These are phyloP conservation scores for Prionailurus viverrinus DNA, from an alignment of 2,113 vertebrate species.

Conservation along the genomic window DNA sequence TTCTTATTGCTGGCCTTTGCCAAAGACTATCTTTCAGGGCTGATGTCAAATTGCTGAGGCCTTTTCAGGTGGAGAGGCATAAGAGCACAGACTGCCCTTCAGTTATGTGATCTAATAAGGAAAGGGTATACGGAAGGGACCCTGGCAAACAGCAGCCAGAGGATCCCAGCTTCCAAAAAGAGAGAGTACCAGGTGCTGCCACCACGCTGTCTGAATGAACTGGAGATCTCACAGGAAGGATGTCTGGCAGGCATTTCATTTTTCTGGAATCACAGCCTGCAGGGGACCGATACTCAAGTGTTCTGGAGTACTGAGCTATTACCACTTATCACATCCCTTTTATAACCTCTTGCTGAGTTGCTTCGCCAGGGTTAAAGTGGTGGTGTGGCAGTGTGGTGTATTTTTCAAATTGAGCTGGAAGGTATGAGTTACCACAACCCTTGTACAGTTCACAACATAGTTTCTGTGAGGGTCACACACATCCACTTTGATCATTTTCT, in stretches of 20 bases:
- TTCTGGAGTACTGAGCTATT: background rate
- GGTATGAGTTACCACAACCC: background rate
- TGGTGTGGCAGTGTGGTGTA: background rate
- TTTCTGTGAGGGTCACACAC: background rate
- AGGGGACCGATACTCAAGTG: background rate
- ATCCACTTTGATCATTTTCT: background rate
- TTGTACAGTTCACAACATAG: background rate
- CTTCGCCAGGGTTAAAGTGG: background rate
- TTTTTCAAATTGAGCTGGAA: slow-evolving; percentile 5
- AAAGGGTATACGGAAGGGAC: background rate
- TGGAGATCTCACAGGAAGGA: background rate
- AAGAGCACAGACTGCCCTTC: background rate
- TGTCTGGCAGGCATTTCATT: background rate
- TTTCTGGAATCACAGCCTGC: background rate
- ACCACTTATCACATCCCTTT: background rate
- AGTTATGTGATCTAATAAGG: background rate
- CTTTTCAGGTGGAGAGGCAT: background rate
- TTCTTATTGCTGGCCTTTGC: background rate
- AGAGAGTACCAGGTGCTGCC: fast-evolving
- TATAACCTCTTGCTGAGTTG: background rate
- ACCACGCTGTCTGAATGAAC: background rate
- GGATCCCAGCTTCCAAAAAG: background rate
- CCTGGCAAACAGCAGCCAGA: background rate
- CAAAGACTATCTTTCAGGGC: background rate
- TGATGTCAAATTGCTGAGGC: background rate